A percentile compares a stretch with the other conserved stretches of the same genome.
phyloP scores from a whole-genome alignment of 2,113 vertebrate species.

The Hymenochirus boettgeri region DNA sequence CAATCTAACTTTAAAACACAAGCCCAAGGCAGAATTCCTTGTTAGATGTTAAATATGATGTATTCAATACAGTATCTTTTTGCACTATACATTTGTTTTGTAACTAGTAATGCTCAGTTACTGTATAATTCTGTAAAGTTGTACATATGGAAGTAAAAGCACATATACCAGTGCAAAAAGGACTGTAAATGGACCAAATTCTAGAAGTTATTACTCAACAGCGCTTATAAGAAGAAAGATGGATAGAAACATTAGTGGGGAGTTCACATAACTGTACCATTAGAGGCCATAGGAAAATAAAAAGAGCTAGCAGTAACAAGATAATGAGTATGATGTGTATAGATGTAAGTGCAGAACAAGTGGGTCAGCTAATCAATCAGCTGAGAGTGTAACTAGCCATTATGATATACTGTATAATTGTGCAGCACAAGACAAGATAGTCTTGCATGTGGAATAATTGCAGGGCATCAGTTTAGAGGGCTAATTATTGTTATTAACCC shows the following conservation, averaged over 20 bases:
- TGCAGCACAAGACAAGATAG: slow-evolving; percentile 10
- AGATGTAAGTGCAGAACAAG: slow-evolving; percentile 30
- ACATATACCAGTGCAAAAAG: neutral
- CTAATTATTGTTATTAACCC: slow-evolving; percentile 22
- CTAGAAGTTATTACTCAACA: neutral
- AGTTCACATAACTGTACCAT: too few relatives aligned
- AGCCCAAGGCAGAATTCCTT: too few relatives aligned
- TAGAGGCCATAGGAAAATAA: neutral
- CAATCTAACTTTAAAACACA: too few relatives aligned
- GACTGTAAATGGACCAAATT: neutral
- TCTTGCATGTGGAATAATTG: slow-evolving; percentile 13
- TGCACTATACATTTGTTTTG: too few relatives aligned
- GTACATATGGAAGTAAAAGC: neutral
- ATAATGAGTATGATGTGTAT: slow-evolving; percentile 16
- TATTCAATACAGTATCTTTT: too few relatives aligned
- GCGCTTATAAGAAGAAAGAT: neutral
- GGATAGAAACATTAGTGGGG: neutral
- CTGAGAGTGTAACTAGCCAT: slow-evolving; percentile 23
- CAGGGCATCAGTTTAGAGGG: slow-evolving; percentile 8
- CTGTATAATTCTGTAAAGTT: too few relatives aligned
- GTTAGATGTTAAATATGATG: too few relatives aligned
- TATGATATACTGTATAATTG: slow-evolving; percentile 32
- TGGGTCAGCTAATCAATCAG: slow-evolving; percentile 25
- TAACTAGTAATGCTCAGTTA: too few relatives aligned
- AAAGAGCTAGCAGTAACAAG: neutral